Base-by-base conservation (phyloP, 2,888 invertebrate species). In the Gandaritis pyraliata region DNA sequence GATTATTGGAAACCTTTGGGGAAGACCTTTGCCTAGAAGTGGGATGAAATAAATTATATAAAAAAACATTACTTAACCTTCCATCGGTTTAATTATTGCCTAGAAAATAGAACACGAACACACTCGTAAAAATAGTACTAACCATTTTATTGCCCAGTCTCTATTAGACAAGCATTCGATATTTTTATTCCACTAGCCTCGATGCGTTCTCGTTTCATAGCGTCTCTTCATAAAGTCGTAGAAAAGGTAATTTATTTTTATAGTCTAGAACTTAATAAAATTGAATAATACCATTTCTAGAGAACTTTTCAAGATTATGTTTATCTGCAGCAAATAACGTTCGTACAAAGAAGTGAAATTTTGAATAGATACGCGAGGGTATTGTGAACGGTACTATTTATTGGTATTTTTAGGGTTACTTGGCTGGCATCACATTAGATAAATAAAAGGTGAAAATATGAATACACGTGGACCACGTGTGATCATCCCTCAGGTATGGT, bases 231-330 rank as follows among this genome's bases (percentile, higher is more conserved):
- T 49, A 36, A 38, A 45, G 33, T 18, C 53, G 10, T 43, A 12
- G 12, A 54, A 6, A 46, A 33, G 45, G 16, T 45, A 16, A 53
- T 53, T 15, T 36, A n/a, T 12, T 33, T 53, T 45, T 43, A 52
- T 52, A 6, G 43, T n/a, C 10, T n/a, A n/a, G 29, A 47, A 29
- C 13, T 30, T 30, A 13, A 47, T 47, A 30, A 30, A 47, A 47
- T 15, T 2, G 15, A 30, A 23, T 47, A 47, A 47, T 15, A 13
- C 0, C 4, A 12, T 12, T 38, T 38, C 38, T 38, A 38, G 12
- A 38, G 38, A 12, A n/a, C 2, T 12, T 38, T 38, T 38, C n/a
- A 4, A 38, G 12, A 5, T n/a, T 38, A 38, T n/a, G 0, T 12
- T 12, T 11, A 0, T 38, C n/a, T 38, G 38, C 12, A 38, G 11